Base-by-base conservation (phyloP, 2,888 invertebrate species). In the Trissoscelio sp. region DNA sequence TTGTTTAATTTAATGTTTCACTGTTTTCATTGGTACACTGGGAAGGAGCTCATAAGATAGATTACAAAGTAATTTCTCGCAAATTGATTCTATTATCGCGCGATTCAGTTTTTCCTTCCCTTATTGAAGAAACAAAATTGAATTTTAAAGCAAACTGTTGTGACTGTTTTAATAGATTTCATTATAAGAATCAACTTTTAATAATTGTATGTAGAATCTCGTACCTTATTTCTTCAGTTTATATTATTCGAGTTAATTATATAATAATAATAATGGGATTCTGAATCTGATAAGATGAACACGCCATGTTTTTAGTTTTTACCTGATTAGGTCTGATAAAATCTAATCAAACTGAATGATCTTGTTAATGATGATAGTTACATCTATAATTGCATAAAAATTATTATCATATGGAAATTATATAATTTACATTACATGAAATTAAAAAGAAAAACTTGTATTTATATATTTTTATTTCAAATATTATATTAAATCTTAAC, bases 21-120 rank as follows among this genome's bases (percentile, higher is more conserved):
- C 5, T 14, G 4, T 42, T 14, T 42, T 14, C 14, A 16, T 3
- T 3, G 42, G n/a, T 11, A 9, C n/a, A 37, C n/a, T n/a, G n/a
- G 7, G n/a, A 1, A 14, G 3, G n/a, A 24, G 6, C 24, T 24
- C 37, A 4, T 3, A 11, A 37, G 16, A 42, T 42, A 42, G 22
- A 24, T 51, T 51, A n/a, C 48, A 24, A 24, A 51, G 24, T 51
- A 51, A 51, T 51, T 22, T 24, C 48, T 22, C 24, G 22, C n/a
- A 51, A 51, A 22, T 51, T 51, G 24, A 24, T 24, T 51, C 22
- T 6, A 42, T 16, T 14, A 42, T 16, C 16, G 16, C 14, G 16
- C 3, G 16, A 4, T 42, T 42, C 16, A 42, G 14, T 16, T 16
- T 16, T 4, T 16, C 16, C 14, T 42, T 42, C 16, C 14, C 0